phyloP scores from a whole-genome alignment of 2,888 invertebrate genomes.

The Ennomos fuscantarius region DNA sequence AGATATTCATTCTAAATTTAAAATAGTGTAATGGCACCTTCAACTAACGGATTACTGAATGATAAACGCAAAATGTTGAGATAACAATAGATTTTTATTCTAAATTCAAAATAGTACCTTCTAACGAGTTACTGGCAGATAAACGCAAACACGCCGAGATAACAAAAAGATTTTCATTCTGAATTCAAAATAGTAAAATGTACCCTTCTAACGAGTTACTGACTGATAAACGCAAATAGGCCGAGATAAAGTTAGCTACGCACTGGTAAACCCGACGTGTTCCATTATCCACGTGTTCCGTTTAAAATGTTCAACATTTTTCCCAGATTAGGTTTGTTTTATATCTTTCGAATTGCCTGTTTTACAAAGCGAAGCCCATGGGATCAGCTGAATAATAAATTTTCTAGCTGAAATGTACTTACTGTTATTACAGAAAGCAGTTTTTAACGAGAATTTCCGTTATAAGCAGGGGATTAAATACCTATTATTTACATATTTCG shows the following conservation, averaged over 20 bases:
- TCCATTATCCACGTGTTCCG: constrained; percentile 17
- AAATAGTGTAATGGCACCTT: no score
- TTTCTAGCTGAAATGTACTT: constrained; percentile 33
- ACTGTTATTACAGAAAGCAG: background rate
- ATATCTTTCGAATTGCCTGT: constrained; percentile 33
- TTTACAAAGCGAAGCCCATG: constrained; percentile 36
- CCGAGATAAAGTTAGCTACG: constrained; percentile 3
- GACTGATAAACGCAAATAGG: background rate
- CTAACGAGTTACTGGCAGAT: no score
- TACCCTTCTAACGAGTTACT: background rate
- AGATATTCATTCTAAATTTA: no score
- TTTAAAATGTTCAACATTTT: constrained; percentile 20
- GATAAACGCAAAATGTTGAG: no score
- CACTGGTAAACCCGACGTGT: background rate
- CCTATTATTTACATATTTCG: no score
- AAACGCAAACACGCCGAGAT: no score
- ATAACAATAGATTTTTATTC: no score
- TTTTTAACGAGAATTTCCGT: background rate
- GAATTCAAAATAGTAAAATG: no score
- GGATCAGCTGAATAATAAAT: constrained; percentile 42
- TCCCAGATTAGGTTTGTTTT: constrained; percentile 31
- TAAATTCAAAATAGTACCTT: no score
- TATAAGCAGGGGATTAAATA: no score
- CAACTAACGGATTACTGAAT: no score
- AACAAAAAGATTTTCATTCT: no score